Percentiles rank a stretch among this genome's conserved stretches.
Evolutionary conservation across 2,888 invertebrate genomes (phyloP).

Genomic region (Ochlodes sylvanus): DNA sequence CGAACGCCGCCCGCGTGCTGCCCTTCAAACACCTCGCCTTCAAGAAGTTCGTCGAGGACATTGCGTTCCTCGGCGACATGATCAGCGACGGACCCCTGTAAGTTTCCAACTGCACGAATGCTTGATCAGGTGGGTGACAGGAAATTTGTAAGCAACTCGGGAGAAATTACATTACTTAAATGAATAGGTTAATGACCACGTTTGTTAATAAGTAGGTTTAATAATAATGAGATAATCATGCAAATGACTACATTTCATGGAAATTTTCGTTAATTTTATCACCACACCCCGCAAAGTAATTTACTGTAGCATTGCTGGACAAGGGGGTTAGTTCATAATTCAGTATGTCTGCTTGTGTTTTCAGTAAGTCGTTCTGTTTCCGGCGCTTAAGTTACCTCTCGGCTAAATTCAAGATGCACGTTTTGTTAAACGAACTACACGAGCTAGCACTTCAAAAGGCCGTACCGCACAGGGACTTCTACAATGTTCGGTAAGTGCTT

Average conservation of each 20-base stretch:
- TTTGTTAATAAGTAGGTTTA: too few relatives aligned
- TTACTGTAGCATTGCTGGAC: too few relatives aligned
- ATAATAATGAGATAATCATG: too few relatives aligned
- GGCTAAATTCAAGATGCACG: constrained; percentile 97
- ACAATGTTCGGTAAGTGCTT: constrained; percentile 92
- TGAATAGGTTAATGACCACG: too few relatives aligned
- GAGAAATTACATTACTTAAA: too few relatives aligned
- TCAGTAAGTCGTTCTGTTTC: constrained; percentile 97
- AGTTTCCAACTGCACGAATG: constrained; percentile 74
- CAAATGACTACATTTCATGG: too few relatives aligned
- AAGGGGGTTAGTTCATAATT: neutral
- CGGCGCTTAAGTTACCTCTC: constrained; percentile 96
- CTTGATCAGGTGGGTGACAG: neutral
- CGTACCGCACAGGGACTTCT: constrained; percentile 98
- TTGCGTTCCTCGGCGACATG: constrained; percentile 93
- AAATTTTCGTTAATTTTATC: too few relatives aligned
- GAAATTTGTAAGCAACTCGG: too few relatives aligned
- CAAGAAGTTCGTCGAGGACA: constrained; percentile 91
- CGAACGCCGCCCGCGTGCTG: constrained; percentile 81
- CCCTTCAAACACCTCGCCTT: constrained; percentile 90
- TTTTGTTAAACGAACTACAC: constrained; percentile 95
- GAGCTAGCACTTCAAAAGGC: constrained; percentile 97
- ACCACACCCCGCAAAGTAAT: too few relatives aligned
- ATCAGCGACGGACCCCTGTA: constrained; percentile 97
- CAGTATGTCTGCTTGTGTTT: too few relatives aligned